A percentile compares a stretch with the other conserved stretches of the same genome.
Evolutionary conservation across 1,140 invertebrate genomes (phyloP).

Genomic region (Heliconius congener): DNA sequence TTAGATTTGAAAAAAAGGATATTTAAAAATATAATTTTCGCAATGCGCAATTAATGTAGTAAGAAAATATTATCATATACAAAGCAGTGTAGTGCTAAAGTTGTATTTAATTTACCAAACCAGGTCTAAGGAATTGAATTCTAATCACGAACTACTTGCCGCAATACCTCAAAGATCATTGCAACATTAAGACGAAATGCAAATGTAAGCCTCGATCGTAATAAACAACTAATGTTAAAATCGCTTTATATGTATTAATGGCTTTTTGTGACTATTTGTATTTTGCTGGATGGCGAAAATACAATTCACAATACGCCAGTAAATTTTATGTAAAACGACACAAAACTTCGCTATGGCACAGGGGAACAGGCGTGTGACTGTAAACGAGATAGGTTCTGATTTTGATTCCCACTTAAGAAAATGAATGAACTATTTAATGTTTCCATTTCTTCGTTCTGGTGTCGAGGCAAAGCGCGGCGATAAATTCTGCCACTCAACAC

Average conservation of each 20-base stretch:
- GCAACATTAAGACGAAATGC: conserved; percentile 44
- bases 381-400: no score
- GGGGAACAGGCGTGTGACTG: no score
- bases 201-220: conserved; percentile 29
- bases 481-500: no score
- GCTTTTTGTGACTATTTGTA: background rate
- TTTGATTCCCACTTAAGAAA: no score
- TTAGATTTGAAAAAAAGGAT: no score
- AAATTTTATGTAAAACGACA: no score
- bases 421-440: no score
- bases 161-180: conserved; percentile 38
- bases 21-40: no score
- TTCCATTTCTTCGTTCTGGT: no score
- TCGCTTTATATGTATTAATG: background rate
- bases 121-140: conserved; percentile 38
- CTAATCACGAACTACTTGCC: conserved; percentile 43
- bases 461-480: no score
- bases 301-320: background rate
- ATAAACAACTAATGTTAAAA: background rate
- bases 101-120: conserved; percentile 17
- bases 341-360: no score
- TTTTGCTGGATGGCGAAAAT: background rate
- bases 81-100: background rate
- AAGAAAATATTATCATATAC: background rate
- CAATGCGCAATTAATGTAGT: background rate